A percentile compares a stretch with the other conserved stretches of the same genome.
phyloP scores from a whole-genome alignment of 2,113 vertebrate genomes.

The Solea senegalensis region DNA sequence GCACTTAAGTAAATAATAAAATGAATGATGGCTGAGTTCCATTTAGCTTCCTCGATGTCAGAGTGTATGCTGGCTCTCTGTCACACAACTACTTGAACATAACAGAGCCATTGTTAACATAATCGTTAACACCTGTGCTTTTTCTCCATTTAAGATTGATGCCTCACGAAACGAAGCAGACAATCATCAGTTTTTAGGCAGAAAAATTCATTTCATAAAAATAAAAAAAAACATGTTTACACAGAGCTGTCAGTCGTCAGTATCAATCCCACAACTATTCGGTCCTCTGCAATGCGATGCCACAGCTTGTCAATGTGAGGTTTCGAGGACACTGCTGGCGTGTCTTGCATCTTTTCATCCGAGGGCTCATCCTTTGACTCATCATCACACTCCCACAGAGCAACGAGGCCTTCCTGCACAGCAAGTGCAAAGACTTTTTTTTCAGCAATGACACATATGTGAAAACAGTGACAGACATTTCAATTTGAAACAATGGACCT shows the following conservation, averaged over 20 bases:
- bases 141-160: not conserved
- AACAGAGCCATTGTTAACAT: too few species aligned
- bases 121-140: too few species aligned
- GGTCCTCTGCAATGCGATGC: slow-evolving; percentile 86
- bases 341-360: slow-evolving; percentile 57
- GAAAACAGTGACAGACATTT: slow-evolving; percentile 51
- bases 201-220: not conserved
- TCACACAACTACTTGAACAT: too few species aligned
- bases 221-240: slow-evolving; percentile 79
- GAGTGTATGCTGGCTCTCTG: too few species aligned
- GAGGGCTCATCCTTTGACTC: slow-evolving; percentile 67
- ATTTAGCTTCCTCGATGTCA: too few species aligned
- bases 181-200: not conserved
- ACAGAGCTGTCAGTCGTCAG: slow-evolving; percentile 71
- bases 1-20: too few species aligned
- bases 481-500: slow-evolving; percentile 23
- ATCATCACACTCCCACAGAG: slow-evolving; percentile 88
- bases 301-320: slow-evolving; percentile 85
- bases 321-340: slow-evolving; percentile 61
- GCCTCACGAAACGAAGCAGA: not conserved
- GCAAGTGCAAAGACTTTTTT: slow-evolving; percentile 42
- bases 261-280: slow-evolving; percentile 87
- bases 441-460: slow-evolving; percentile 58
- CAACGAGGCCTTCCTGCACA: slow-evolving; percentile 86
- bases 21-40: too few species aligned